These are phyloP conservation scores for Pangasius larnaudii DNA, from an alignment of 2,797 vertebrate genomes.

Conservation along the genomic window DNA sequence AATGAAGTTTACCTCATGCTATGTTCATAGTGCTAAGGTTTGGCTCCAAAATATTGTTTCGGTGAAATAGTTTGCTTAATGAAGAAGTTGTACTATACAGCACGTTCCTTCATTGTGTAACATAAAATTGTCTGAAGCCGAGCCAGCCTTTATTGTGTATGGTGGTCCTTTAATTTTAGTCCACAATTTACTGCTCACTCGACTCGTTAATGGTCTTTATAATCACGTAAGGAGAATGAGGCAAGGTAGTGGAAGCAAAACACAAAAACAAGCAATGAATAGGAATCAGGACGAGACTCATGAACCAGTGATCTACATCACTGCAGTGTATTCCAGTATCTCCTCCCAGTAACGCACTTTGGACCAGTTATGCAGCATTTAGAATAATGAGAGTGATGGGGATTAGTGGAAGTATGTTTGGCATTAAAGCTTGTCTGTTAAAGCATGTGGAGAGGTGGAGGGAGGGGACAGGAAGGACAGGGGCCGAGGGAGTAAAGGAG, in stretches of 20 bases:
- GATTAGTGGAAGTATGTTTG: constrained; percentile 21
- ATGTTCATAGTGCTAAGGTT: not conserved
- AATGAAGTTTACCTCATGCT: constrained; percentile 3
- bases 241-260: not conserved
- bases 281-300: not conserved
- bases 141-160: not conserved
- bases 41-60: not conserved
- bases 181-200: not conserved
- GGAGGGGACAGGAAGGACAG: not conserved
- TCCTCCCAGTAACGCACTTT: not conserved
- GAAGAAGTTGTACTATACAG: not conserved
- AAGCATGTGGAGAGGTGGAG: constrained; percentile 22
- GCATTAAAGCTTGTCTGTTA: constrained; percentile 13
- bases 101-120: not conserved
- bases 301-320: not conserved
- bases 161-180: not conserved
- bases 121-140: not conserved
- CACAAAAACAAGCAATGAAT: not conserved
- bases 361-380: not conserved
- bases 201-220: not conserved
- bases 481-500: not conserved
- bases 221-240: not conserved
- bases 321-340: not conserved
- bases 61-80: not conserved
- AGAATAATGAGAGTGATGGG: not conserved